Evolutionary conservation across 2,888 invertebrate genomes (phyloP), one percentile per base, ranked within the genome.

Genomic region (Didymodactylos carnosus): DNA sequence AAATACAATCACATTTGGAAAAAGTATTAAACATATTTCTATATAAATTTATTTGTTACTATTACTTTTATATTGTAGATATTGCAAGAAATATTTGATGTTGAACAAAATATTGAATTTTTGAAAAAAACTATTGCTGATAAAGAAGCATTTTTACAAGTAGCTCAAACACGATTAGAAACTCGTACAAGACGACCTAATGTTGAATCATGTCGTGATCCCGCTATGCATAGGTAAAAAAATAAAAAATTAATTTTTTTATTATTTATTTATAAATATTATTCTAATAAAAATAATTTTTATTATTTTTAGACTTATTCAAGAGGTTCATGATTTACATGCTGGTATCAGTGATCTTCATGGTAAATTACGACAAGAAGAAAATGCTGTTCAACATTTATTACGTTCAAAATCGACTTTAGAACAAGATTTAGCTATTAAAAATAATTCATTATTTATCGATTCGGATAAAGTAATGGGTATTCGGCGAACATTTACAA

Each of bases 401-500:
- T 86, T 93, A 49, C 89, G 90, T 79, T 91, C 90, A 16, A 87
- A 91, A 79, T 88, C 91, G 3, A 88, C 88, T 71, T 86, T 94
- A 71, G 94, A 94, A 84, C 88, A 89, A 53, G 93, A 94, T 84
- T 85, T 91, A 72, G 88, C 89, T 76, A 87, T 89, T 81, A 94
- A 94, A 86, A 88, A 89, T 78, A 91, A 92, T 81, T 88, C 92
- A 16, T 85, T 94, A 77, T 93, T 93, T 84, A 92, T 94, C 77
- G 94, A 94, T 85, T 87, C 92, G 76, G 94, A 94, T 84, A 93
- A 93, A 85, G 94, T 94, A 83, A 88, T 92, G 86, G 92, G 93
- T 6, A 87, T 94, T 80, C 86, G 94, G 70, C 87, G 92, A 76
- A 90, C 92, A 14, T 94, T 53, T 71, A 71, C 74, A 39, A 74